Percentiles rank a stretch among this genome's conserved stretches.
These are phyloP conservation scores for Chrysoperla carnea DNA, from an alignment of 1,140 invertebrate genomes.

Conservation along the genomic window DNA sequence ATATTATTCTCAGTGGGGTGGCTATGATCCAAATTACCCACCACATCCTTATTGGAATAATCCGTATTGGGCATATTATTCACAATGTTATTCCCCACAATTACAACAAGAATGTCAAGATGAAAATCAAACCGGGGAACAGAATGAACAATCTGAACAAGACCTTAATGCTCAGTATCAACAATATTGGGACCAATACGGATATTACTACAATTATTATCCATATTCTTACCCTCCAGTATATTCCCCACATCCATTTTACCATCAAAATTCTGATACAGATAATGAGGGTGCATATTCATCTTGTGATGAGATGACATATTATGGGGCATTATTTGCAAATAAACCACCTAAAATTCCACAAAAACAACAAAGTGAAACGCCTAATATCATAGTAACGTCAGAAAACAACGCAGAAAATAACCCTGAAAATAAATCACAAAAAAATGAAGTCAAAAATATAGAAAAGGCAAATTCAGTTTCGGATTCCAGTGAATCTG, in stretches of 20 bases:
- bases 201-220: conserved; percentile 12
- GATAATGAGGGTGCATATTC: conserved; percentile 23
- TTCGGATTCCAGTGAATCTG: conserved; percentile 4
- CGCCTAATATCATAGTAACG: no score
- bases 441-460: conserved; percentile 1
- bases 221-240: conserved; percentile 8
- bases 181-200: conserved; percentile 17
- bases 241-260: conserved; percentile 11
- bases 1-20: conserved; percentile 14
- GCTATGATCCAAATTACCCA: conserved; percentile 17
- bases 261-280: conserved; percentile 12
- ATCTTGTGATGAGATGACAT: conserved; percentile 25
- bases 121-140: neutral
- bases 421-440: conserved; percentile 2
- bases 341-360: conserved; percentile 2
- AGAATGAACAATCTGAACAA: conserved; percentile 1
- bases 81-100: conserved; percentile 4
- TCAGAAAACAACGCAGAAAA: neutral
- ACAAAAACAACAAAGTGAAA: neutral
- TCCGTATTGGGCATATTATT: conserved; percentile 12
- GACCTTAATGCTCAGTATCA: conserved; percentile 5
- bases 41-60: conserved; percentile 14
- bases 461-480: conserved; percentile 4
- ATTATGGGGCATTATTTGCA: conserved; percentile 11
- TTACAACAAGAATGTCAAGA: neutral